phyloP scores from a whole-genome alignment of 2,797 vertebrate genomes.

The Falco rusticolus region DNA sequence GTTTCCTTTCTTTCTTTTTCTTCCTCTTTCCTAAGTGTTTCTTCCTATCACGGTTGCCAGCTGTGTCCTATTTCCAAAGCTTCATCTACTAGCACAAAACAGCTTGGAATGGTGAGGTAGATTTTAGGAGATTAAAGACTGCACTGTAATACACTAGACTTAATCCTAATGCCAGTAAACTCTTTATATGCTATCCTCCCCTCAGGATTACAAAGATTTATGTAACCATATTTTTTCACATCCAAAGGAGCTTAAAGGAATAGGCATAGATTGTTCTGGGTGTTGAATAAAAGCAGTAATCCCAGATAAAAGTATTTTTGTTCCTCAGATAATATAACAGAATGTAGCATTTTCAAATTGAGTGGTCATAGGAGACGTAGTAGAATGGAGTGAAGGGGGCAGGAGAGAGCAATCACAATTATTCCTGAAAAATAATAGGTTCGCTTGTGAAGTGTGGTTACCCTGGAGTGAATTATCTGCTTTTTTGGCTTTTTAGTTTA shows the following conservation, averaged over 20 bases:
- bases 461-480: neutral
- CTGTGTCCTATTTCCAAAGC: slow-evolving; percentile 69
- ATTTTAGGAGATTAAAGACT: slow-evolving; percentile 69
- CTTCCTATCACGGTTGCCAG: slow-evolving; percentile 36
- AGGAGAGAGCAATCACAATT: neutral
- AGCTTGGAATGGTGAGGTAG: slow-evolving; percentile 54
- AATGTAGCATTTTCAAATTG: slow-evolving; percentile 12
- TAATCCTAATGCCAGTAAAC: slow-evolving; percentile 63
- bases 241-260: slow-evolving; percentile 66
- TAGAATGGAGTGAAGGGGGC: neutral
- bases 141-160: slow-evolving; percentile 36
- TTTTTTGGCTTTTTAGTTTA: neutral
- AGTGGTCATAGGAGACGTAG: neutral
- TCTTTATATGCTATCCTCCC: slow-evolving; percentile 37
- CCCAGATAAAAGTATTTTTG: slow-evolving; percentile 49
- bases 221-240: slow-evolving; percentile 66
- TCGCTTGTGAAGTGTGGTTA: neutral
- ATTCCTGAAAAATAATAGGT: neutral
- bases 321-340: slow-evolving; percentile 30
- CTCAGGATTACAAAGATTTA: slow-evolving; percentile 69
- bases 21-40: neutral
- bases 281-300: slow-evolving; percentile 67
- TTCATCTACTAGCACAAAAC: slow-evolving; percentile 23
- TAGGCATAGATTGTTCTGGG: slow-evolving; percentile 54
- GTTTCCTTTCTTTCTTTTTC: neutral